Evolutionary conservation across 2,797 vertebrate species (phyloP).

Genomic region (Jordanella pulchra): DNA sequence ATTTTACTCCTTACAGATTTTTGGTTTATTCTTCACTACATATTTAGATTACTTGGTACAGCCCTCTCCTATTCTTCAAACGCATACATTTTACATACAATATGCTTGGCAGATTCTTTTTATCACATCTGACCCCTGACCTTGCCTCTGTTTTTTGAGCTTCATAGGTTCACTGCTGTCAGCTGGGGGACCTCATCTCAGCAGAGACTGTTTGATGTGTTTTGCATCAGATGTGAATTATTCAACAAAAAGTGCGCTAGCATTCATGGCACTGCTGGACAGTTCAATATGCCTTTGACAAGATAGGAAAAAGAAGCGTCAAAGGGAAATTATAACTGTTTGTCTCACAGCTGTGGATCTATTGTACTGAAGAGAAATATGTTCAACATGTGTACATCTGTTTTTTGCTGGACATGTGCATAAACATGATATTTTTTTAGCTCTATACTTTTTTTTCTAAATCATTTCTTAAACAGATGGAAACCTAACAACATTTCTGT

Average conservation of each 20-base stretch:
- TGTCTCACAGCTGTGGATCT: slow-evolving; percentile 3
- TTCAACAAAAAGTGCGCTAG: slow-evolving; percentile 49
- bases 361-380: slow-evolving; percentile 16
- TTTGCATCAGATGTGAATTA: slow-evolving; percentile 52
- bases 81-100: not conserved
- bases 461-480: not conserved
- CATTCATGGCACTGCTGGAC: slow-evolving; percentile 23
- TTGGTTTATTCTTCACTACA: not conserved
- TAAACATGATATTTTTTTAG: not conserved
- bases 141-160: not conserved
- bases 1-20: not conserved
- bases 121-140: slow-evolving; percentile 27
- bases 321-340: slow-evolving; percentile 35
- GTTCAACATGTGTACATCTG: not conserved
- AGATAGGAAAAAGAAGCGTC: slow-evolving; percentile 29
- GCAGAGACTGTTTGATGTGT: slow-evolving; percentile 37
- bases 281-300: slow-evolving; percentile 27
- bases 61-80: not conserved
- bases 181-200: slow-evolving; percentile 27
- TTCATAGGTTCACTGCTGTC: slow-evolving; percentile 34
- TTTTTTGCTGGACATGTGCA: not conserved
- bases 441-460: not conserved
- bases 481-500: not conserved
- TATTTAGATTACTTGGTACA: not conserved
- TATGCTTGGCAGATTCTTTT: not conserved